Evolutionary conservation across 2,113 vertebrate genomes (phyloP).

Genomic region (Gila orcuttii): DNA sequence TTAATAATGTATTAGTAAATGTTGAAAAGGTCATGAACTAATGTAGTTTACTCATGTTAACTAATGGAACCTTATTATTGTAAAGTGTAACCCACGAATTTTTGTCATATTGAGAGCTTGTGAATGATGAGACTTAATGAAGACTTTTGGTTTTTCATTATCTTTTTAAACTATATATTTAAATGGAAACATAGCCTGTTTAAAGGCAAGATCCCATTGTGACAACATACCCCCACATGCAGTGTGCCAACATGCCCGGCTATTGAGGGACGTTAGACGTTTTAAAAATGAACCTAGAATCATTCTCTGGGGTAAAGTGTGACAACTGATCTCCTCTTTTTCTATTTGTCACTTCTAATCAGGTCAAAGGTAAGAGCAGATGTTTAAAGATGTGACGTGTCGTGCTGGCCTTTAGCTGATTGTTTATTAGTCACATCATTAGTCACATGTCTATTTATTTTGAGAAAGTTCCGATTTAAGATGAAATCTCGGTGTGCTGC

Average conservation of each 20-base stretch:
- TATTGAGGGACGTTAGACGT: background rate
- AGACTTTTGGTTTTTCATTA: background rate
- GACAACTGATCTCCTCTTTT: background rate
- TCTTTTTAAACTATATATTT: background rate
- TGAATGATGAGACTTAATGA: background rate
- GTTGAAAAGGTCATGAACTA: no score
- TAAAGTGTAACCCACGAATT: background rate
- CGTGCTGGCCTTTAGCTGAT: background rate
- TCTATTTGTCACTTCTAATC: background rate
- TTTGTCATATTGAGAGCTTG: background rate
- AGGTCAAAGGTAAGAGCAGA: conserved; percentile 3
- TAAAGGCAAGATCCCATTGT: background rate
- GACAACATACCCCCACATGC: background rate
- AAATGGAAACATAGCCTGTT: background rate
- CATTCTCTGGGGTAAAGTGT: background rate
- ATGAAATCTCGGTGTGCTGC: background rate
- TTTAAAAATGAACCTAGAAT: background rate
- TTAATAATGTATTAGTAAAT: no score
- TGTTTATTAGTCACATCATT: conserved; percentile 15
- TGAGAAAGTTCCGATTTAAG: no score
- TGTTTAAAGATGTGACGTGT: background rate
- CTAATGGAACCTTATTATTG: no score
- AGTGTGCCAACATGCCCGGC: background rate
- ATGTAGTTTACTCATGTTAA: no score
- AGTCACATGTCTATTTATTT: no score